A percentile compares a stretch with the other conserved stretches of the same genome.
These are phyloP conservation scores for Pluvialis apricaria DNA, from an alignment of 2,113 vertebrate genomes.

Conservation along the genomic window DNA sequence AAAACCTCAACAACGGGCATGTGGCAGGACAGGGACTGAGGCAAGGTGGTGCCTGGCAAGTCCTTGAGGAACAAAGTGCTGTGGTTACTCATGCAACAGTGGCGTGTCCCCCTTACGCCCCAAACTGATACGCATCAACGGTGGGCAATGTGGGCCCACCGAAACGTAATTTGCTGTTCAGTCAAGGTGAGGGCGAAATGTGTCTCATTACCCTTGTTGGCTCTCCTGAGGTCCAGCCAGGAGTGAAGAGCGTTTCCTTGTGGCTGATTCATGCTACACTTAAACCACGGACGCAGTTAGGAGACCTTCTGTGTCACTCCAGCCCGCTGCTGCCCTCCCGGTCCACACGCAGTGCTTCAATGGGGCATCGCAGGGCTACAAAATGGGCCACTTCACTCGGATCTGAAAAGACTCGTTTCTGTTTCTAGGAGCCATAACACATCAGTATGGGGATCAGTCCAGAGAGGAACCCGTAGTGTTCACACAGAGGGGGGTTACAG, in stretches of 20 bases:
- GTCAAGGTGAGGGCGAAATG: neutral
- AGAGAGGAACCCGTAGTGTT: neutral
- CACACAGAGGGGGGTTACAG: neutral
- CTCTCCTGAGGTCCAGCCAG: neutral
- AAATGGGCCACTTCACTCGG: neutral
- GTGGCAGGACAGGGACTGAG: neutral
- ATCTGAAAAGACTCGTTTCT: neutral
- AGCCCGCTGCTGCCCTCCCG: rapidly evolving
- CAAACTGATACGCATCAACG: neutral
- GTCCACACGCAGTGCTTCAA: rapidly evolving
- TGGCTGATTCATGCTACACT: neutral
- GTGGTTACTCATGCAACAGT: neutral
- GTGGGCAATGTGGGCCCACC: too few relatives aligned
- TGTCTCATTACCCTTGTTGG: neutral
- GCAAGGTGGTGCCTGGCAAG: neutral
- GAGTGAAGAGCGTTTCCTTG: neutral
- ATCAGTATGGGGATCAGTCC: rapidly evolving
- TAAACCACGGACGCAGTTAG: neutral
- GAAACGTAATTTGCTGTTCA: rapidly evolving
- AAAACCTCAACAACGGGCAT: neutral
- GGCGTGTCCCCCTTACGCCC: neutral
- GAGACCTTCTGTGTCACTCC: neutral
- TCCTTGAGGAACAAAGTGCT: neutral
- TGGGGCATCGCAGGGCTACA: neutral
- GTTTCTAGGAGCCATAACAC: rapidly evolving